Conservation (phyloP, 2,888 invertebrate genomes). For the Hypomecis punctinalis region DNA sequence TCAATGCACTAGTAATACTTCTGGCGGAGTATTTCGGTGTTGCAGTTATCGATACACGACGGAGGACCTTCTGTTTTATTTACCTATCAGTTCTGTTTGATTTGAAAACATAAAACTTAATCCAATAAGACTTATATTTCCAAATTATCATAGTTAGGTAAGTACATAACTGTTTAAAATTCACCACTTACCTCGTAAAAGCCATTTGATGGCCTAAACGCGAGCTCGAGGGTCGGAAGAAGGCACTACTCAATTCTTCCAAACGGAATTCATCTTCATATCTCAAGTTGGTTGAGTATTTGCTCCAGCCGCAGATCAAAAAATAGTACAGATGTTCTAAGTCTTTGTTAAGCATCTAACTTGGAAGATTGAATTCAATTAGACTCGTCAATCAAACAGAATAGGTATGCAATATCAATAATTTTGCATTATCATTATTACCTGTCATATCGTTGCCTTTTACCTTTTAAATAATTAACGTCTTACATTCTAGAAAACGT, state of each 20-base stretch:
- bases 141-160: background rate
- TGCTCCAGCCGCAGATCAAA: slow-evolving; percentile 28
- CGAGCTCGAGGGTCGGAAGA: slow-evolving; percentile 28
- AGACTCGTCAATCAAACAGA: too few species aligned
- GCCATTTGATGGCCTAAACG: slow-evolving; percentile 26
- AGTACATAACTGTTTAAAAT: slow-evolving; percentile 24
- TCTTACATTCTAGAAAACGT: too few species aligned
- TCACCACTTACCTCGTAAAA: slow-evolving; percentile 20
- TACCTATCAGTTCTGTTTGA: background rate
- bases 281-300: slow-evolving; percentile 49
- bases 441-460: too few species aligned
- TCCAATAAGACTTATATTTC: slow-evolving; percentile 10
- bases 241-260: slow-evolving; percentile 61
- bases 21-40: too few species aligned
- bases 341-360: too few species aligned
- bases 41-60: too few species aligned
- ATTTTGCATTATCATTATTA: too few species aligned
- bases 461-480: too few species aligned
- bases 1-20: too few species aligned
- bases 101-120: background rate
- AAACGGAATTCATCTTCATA: slow-evolving; percentile 69
- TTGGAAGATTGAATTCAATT: too few species aligned
- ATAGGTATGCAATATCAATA: too few species aligned
- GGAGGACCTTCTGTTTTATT: too few species aligned
- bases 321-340: background rate